A percentile compares a stretch with the other conserved stretches of the same genome.
Conservation (phyloP, 2,113 vertebrate genomes). For the Elaphurus davidianus region DNA sequence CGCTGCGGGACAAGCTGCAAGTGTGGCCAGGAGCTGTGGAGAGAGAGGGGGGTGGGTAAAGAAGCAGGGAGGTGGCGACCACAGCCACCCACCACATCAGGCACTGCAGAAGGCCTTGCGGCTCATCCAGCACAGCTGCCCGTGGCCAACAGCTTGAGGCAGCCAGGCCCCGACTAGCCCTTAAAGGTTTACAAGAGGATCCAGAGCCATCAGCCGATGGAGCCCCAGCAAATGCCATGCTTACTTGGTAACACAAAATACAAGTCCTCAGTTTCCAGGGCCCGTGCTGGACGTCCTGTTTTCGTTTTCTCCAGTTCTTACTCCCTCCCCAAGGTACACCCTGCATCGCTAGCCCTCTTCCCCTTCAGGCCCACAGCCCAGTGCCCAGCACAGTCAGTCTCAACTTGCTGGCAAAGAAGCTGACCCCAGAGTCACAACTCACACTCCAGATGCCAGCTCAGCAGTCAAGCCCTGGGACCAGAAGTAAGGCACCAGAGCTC, state of each 20-base stretch:
- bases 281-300: accelerated
- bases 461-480: background rate
- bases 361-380: background rate
- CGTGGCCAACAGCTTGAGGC: accelerated
- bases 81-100: background rate
- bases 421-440: background rate
- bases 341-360: background rate
- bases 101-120: background rate
- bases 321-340: background rate
- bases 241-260: too few relatives aligned
- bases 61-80: background rate
- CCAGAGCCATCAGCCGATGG: background rate
- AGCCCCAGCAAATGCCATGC: accelerated
- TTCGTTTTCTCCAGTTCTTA: background rate
- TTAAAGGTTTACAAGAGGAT: background rate
- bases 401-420: too few relatives aligned
- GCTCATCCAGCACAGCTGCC: background rate
- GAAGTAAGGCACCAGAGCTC: background rate
- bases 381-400: background rate
- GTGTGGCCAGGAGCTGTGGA: background rate
- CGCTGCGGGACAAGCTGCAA: accelerated
- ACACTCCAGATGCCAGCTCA: background rate
- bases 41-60: background rate
- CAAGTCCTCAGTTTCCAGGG: background rate
- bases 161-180: background rate